A percentile compares a stretch with the other conserved stretches of the same genome.
phyloP scores from a whole-genome alignment of 2,888 invertebrate genomes.

The Eilema griseolum region DNA sequence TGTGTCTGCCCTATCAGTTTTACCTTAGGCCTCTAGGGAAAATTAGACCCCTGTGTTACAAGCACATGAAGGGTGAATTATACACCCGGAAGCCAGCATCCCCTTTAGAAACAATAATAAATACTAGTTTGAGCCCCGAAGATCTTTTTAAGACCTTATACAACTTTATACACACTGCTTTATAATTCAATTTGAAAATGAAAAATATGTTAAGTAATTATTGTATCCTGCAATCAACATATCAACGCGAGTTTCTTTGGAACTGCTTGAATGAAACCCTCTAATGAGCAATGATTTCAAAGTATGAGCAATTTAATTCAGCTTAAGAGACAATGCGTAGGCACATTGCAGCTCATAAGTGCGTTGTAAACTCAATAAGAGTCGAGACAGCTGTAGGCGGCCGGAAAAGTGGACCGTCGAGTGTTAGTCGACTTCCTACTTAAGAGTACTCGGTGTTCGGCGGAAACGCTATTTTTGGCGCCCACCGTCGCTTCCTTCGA shows the following conservation, averaged over 20 bases:
- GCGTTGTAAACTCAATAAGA: conserved; percentile 84
- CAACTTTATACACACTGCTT: neutral
- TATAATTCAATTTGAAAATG: neutral
- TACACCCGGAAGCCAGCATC: no score
- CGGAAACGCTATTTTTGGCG: conserved; percentile 87
- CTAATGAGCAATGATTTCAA: conserved; percentile 71
- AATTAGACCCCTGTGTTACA: no score
- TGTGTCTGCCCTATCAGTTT: no score
- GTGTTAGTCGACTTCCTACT: conserved; percentile 84
- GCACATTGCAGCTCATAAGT: conserved; percentile 80
- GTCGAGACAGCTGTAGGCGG: conserved; percentile 83
- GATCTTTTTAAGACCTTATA: neutral
- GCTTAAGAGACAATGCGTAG: conserved; percentile 80
- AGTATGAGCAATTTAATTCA: conserved; percentile 83
- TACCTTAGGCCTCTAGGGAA: no score
- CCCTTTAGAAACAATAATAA: no score
- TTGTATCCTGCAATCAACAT: conserved; percentile 18
- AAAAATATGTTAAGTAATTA: neutral
- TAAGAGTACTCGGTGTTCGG: conserved; percentile 74
- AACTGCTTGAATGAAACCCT: conserved; percentile 58
- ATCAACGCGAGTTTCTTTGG: conserved; percentile 32
- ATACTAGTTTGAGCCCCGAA: no score
- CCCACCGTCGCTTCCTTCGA: conserved; percentile 82
- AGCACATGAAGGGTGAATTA: no score
- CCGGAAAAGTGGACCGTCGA: conserved; percentile 79